A percentile compares a stretch with the other conserved stretches of the same genome.
phyloP scores from a whole-genome alignment of 2,888 invertebrate species.

The Argyresthia goedartella region DNA sequence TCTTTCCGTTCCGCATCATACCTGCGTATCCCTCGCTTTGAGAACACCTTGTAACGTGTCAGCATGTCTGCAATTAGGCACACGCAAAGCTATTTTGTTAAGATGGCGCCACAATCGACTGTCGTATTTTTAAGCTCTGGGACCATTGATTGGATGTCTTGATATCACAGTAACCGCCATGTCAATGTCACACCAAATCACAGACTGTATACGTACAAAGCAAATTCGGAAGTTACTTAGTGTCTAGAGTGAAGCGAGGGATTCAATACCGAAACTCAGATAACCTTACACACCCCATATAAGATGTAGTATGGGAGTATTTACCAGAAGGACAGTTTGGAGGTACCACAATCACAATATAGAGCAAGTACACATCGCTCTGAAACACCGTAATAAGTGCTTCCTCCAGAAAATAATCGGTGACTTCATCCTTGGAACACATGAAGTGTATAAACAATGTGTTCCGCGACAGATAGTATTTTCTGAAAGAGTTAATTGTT shows the following conservation, averaged over 20 bases:
- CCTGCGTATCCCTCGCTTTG: conserved; percentile 30
- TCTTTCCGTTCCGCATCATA: conserved; percentile 19
- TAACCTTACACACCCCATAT: too few relatives aligned
- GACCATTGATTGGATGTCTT: too few relatives aligned
- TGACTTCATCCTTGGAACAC: conserved; percentile 55
- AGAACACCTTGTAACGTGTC: conserved; percentile 24
- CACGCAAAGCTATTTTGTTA: neutral
- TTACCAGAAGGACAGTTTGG: conserved; percentile 39
- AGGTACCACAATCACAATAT: conserved; percentile 64
- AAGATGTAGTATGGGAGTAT: too few relatives aligned
- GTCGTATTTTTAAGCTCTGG: too few relatives aligned
- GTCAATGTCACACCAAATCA: too few relatives aligned
- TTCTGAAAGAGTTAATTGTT: conserved; percentile 25
- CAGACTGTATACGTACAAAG: too few relatives aligned
- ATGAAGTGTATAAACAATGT: conserved; percentile 73
- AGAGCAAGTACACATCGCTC: conserved; percentile 46
- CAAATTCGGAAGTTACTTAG: too few relatives aligned
- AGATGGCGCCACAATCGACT: too few relatives aligned
- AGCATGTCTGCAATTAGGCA: conserved; percentile 22
- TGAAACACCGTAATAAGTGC: conserved; percentile 54
- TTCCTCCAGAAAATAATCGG: conserved; percentile 39
- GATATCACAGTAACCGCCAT: too few relatives aligned
- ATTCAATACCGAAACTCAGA: too few relatives aligned
- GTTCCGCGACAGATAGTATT: conserved; percentile 51
- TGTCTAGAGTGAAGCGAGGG: too few relatives aligned